Conservation (phyloP, 2,888 invertebrate species). For the Pilophorus perplexus region DNA sequence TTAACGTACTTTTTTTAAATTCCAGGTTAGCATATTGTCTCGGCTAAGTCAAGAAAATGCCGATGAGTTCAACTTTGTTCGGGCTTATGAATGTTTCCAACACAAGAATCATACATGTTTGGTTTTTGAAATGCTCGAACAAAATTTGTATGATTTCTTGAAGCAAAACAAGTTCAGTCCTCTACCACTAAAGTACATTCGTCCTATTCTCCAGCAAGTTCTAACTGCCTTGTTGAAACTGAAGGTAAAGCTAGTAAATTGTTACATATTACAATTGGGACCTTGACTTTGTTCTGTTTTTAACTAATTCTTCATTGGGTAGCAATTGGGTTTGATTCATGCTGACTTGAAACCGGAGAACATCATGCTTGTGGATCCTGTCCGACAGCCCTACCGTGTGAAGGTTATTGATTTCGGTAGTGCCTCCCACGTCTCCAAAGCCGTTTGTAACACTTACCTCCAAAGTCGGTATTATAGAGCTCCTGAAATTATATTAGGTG, state of each 20-base stretch:
- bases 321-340: slow-evolving; percentile 98
- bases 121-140: slow-evolving; percentile 99
- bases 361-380: slow-evolving; percentile 99
- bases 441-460: slow-evolving; percentile 98
- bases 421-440: slow-evolving; percentile 98
- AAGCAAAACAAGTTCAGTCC: slow-evolving; percentile 99
- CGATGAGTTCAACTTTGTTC: slow-evolving; percentile 99
- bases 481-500: slow-evolving; percentile 89
- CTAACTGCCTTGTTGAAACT: slow-evolving; percentile 76
- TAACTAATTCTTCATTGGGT: no score
- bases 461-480: slow-evolving; percentile 98
- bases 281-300: no score
- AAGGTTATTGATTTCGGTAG: slow-evolving; percentile 99
- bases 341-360: slow-evolving; percentile 99
- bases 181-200: slow-evolving; percentile 94
- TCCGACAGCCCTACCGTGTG: slow-evolving; percentile 95
- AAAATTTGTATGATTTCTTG: slow-evolving; percentile 99
- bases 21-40: slow-evolving; percentile 85
- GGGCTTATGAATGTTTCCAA: slow-evolving; percentile 99
- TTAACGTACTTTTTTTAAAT: background rate
- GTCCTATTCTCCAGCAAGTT: slow-evolving; percentile 98
- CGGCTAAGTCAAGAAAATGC: slow-evolving; percentile 95
- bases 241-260: slow-evolving; percentile 69
- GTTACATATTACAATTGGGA: no score
- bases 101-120: slow-evolving; percentile 99